Conservation (phyloP, 2,113 vertebrate species). For the Grus americana region DNA sequence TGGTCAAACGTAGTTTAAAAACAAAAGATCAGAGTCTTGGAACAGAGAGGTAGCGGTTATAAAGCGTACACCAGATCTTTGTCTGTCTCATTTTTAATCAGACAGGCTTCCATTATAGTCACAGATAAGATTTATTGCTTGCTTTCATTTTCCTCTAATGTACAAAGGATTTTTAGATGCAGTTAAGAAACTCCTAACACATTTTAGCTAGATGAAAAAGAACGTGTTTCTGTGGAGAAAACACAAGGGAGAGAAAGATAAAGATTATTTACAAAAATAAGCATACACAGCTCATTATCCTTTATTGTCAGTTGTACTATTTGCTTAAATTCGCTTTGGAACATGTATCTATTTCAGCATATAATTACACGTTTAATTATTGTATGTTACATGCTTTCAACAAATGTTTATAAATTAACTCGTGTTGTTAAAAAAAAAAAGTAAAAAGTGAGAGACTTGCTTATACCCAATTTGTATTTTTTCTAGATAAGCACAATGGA, state of each 20-base stretch:
- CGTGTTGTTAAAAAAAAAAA: neutral
- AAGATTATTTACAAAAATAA: slow-evolving; percentile 34
- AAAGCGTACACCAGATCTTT: neutral
- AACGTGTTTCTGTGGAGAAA: neutral
- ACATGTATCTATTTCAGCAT: neutral
- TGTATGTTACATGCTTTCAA: neutral
- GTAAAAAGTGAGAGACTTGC: neutral
- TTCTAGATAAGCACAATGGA: slow-evolving; percentile 87
- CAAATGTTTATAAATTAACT: neutral
- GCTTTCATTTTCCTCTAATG: neutral
- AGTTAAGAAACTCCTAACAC: neutral
- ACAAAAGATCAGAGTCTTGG: neutral
- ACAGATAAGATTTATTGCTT: neutral
- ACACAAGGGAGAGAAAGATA: neutral
- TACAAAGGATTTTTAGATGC: neutral
- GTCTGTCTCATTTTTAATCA: neutral
- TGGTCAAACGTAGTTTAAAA: neutral
- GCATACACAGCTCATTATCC: slow-evolving; percentile 21
- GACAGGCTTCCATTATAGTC: neutral
- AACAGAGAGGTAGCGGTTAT: neutral
- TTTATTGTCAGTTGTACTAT: slow-evolving; percentile 22
- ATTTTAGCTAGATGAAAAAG: neutral
- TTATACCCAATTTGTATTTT: neutral
- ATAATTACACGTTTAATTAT: slow-evolving; percentile 10
- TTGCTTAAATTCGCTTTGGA: slow-evolving; percentile 37